Conservation (phyloP, 2,888 invertebrate species). For the Cerastoderma edule region DNA sequence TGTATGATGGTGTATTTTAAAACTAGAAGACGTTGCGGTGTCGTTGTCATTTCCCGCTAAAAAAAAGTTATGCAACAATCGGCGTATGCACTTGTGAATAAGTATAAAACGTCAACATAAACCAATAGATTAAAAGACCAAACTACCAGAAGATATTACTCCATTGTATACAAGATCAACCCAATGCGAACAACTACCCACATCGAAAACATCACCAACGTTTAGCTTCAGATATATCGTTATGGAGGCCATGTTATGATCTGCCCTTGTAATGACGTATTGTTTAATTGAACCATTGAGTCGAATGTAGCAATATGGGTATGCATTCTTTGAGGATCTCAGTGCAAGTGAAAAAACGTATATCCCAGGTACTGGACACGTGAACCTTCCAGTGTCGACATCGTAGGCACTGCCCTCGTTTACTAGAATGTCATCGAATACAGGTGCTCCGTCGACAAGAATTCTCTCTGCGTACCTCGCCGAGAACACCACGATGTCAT, state of each 20-base stretch:
- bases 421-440: background rate
- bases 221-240: background rate
- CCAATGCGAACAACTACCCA: background rate
- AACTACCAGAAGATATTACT: too few relatives aligned
- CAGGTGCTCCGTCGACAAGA: background rate
- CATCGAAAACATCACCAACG: background rate
- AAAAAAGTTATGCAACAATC: too few relatives aligned
- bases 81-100: too few relatives aligned
- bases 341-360: background rate
- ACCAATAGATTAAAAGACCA: too few relatives aligned
- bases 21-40: too few relatives aligned
- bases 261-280: background rate
- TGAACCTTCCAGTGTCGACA: background rate
- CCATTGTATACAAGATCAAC: too few relatives aligned
- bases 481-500: background rate
- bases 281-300: background rate
- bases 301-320: background rate
- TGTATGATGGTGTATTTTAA: too few relatives aligned
- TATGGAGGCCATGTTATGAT: background rate
- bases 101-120: too few relatives aligned
- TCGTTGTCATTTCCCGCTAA: too few relatives aligned
- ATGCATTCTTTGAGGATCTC: background rate
- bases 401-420: constrained; percentile 2
- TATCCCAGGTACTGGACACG: background rate
- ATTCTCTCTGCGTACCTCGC: background rate